Base-by-base conservation (phyloP, 2,888 invertebrate genomes). In the Chymomyza caudatula region DNA sequence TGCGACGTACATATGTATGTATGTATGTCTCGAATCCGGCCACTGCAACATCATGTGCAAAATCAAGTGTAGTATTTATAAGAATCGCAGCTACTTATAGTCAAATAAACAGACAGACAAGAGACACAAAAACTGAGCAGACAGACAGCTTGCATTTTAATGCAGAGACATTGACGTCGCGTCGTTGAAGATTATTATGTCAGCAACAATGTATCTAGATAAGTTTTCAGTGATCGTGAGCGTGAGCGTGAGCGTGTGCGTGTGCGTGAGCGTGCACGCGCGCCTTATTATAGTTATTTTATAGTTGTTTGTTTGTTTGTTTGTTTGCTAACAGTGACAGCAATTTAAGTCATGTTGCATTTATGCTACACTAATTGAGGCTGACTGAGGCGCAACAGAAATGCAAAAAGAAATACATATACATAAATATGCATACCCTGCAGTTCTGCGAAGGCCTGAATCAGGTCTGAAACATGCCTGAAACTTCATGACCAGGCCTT, bases 341-440 rank as follows among this genome's bases (percentile, higher is more conserved):
- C 87, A 87, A 87, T 86, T 88, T 85, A 84, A 80, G 85, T 87
- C 78, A 79, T 83, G 77, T 78, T 79, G 73, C 85, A 71, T 73
- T 80, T 61, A 65, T 69, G 73, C 61, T 73, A 61, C 63, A 70
- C 76, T 76, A 76, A 76, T 76, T 76, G 68, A 73, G 73, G 74
- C 70, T 67, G 62, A 66, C 59, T 20, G 51, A 52, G 67, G 6
- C 53, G 44, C 42, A 4, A 57, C 11, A 44, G 6, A 47, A 44
- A 20, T 20, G 8, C 47, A 58, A 25, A 20, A 44, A 44, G 22
- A 44, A 44, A 44, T 11, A 22, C 4, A 22, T 2, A 23, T 23
- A 52, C 20, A n/a, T n/a, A n/a, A n/a, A n/a, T n/a, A n/a, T n/a
- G n/a, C n/a, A n/a, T n/a, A n/a, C n/a, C n/a, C n/a, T n/a, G n/a